Evolutionary conservation across 2,888 invertebrate genomes (phyloP), one percentile per base, ranked within the genome.

Genomic region (Mythimna ferrago): DNA sequence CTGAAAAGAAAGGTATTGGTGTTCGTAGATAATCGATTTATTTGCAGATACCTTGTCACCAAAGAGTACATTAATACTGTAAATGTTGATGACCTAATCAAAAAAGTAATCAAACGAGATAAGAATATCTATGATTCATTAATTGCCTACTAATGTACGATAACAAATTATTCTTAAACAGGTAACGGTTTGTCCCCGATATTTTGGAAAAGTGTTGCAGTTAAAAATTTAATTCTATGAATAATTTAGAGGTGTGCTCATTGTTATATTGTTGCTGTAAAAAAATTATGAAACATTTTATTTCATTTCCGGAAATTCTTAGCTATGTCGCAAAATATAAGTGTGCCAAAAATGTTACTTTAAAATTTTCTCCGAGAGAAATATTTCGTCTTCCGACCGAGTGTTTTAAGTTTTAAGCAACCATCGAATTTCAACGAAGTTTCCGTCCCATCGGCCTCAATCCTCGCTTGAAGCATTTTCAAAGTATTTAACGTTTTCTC

Each of bases 351-450:
- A 76, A 48, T 57, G 32, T 48, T 56, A 57, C 78, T 66, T 65
- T 41, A 67, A 78, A 67, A 62, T 57, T 56, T 73, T 71, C 35
- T 62, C 32, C 14, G 57, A 67, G 35, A 71, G 67, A 74, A 78
- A 79, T 68, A 61, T 71, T 78, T 78, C 62, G 41, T 73, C 48
- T 82, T 82, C 68, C 65, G 65, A 86, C 48, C 64, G 57, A 65
- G 58, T 48, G 68, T 73, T 82, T 82, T 85, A 90, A 89, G 85
- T 90, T 87, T 87, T 83, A 76, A 78, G 73, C 82, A 88, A 85
- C 88, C 86, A 66, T 80, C 62, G 84, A 89, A 90, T 89, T 90
- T 89, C 87, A 85, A 74, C 80, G 77, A 78, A 91, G 84, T 90
- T 91, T 86, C 82, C 84, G 75, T 78, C 82, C 86, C 84, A 84